Evolutionary conservation across 64 coral and sea anemone genomes (phyloP), one percentile per base, ranked within the genome.

Genomic region (Montipora cactus): DNA sequence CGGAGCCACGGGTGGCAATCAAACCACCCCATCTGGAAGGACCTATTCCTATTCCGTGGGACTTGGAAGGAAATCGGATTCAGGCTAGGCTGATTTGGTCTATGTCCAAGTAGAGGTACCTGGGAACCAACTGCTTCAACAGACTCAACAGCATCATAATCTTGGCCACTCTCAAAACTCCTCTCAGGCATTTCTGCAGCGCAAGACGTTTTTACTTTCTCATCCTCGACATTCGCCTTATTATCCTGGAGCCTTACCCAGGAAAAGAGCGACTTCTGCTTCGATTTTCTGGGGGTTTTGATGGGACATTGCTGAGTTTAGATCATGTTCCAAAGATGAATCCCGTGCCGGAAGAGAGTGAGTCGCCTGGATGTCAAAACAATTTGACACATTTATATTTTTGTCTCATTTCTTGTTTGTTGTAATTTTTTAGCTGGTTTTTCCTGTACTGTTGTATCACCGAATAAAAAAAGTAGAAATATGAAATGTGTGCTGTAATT

Each of bases 241-340:
- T 45, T 76, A 75, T 75, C 90, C 50, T 84, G 80, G 80, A 81
- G 90, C 73, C 25, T 82, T 74, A 92, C 68, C 90, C 79, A 82
- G 89, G 67, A 81, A 72, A 81, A 91, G 50, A 92, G 90, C 47
- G 90, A 76, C 49, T 92, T 92, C 73, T 92, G 90, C 80, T 84
- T 92, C 49, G 81, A 76, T 92, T 92, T 73, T 84, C 37, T 68
- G 51, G 90, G 79, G 59, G 84, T 92, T 83, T 76, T 37, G 81
- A 76, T 70, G 49, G 50, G 80, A 84, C 90, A 76, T 92, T 90
- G 89, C 49, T 90, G 45, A 79, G 59, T 44, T 77, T 83, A 91
- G 51, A 68, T 91, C 79, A 81, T 37, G 37, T 37, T 37, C 37
- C 37, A 37, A 37, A 37, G 37, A 37, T 0, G 37, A 37, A 37